Base-by-base conservation (phyloP, 2,888 invertebrate genomes). In the Lysandra bellargus region DNA sequence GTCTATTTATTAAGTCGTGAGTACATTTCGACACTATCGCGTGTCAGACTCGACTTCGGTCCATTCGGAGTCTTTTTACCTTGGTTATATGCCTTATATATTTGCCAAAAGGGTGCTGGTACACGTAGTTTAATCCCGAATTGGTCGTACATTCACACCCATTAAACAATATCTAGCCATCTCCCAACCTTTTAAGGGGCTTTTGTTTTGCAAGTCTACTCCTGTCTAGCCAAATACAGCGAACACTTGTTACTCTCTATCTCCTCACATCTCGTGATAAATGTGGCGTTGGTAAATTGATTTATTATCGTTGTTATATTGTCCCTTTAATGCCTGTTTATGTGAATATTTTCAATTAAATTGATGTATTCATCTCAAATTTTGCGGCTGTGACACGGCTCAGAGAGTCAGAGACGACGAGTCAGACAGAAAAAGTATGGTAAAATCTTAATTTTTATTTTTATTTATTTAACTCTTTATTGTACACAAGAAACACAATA, bases 151-250 rank as follows among this genome's bases (percentile, higher is more conserved):
- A 92, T 91, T 92, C 91, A 92, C 93, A 92, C 92, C 91, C 90
- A 91, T 92, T 92, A 88, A 92, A 90, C 90, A 89, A 89, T 90
- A 92, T 92, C 91, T 89, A 87, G 88, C 86, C 89, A 90, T 91
- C 90, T 89, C 87, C 87, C 87, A 89, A 89, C 88, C 88, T 88
- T 88, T 86, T 86, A 86, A 86, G 84, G 85, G 86, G 84, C 81
- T 81, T 82, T 81, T 80, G 81, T 83, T 82, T 80, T 82, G 81
- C 82, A 82, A 80, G 75, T 76, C 78, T 79, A 76, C 76, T 76
- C 23, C 75, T 75, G 75, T 75, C 75, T 23, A 49, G 49, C 75
- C 44, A 69, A 69, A 69, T 69, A 75, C 74, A 74, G 44, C 49
- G 44, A 23, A 75, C 75, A 75, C 75, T 75, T 75, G 75, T 75